Conservation (phyloP, 2,888 invertebrate genomes). For the Thereva unica region DNA sequence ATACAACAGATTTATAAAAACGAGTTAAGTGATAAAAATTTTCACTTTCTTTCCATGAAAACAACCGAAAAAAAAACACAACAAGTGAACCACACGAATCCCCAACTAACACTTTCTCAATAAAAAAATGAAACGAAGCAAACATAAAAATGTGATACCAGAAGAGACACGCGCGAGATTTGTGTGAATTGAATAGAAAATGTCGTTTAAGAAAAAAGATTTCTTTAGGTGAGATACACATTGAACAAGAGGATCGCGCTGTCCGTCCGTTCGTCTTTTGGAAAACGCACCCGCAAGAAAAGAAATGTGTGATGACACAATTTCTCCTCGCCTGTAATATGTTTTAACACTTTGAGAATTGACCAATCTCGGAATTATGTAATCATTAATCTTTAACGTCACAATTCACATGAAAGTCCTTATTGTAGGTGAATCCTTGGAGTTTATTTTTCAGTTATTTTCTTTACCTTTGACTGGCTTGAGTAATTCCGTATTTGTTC, state of each 20-base stretch:
- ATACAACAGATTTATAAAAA: slow-evolving; percentile 20
- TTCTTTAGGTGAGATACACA: too few species aligned
- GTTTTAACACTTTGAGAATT: too few species aligned
- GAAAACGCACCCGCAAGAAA: slow-evolving; percentile 5
- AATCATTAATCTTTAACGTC: too few species aligned
- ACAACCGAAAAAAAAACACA: slow-evolving; percentile 34
- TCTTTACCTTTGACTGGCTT: slow-evolving; percentile 26
- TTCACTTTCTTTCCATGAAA: slow-evolving; percentile 37
- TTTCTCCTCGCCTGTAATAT: too few species aligned
- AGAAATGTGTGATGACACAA: not conserved
- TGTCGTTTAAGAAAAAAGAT: not conserved
- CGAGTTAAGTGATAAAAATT: slow-evolving; percentile 23
- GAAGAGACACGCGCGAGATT: slow-evolving; percentile 62
- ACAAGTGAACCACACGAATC: too few species aligned
- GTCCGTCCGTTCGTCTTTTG: not conserved
- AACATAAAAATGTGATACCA: slow-evolving; percentile 51
- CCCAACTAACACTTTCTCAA: slow-evolving; percentile 30
- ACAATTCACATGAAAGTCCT: slow-evolving; percentile 6
- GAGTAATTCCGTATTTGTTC: slow-evolving; percentile 19
- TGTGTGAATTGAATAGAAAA: not conserved
- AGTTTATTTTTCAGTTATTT: not conserved
- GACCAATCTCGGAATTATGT: too few species aligned
- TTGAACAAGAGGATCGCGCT: slow-evolving; percentile 1
- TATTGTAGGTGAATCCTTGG: slow-evolving; percentile 4
- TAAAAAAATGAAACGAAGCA: slow-evolving; percentile 62